Base-by-base conservation (phyloP, 1,140 invertebrate species). In the Stegodyphus mimosarum region DNA sequence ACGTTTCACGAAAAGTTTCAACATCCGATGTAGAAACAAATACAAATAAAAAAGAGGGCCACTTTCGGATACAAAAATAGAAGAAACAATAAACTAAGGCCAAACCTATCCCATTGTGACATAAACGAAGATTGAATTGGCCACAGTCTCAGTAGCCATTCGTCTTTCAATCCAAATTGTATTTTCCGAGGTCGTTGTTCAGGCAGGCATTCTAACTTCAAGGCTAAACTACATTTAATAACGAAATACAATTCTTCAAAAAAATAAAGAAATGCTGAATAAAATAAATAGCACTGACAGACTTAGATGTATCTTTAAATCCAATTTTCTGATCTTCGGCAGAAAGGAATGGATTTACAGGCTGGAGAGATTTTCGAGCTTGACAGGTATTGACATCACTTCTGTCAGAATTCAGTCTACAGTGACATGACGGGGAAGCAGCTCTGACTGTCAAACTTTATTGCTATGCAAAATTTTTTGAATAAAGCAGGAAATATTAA, bases 161-260 rank as follows among this genome's bases (percentile, higher is more conserved):
- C 73, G 73, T 75, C 73, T 75, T 69, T 75, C 71, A 10, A 10
- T 48, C n/a, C 53, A 52, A 48, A 75, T 75, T 75, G 73, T 63
- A 18, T 69, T 69, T 69, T 2, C 6, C 15, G 18, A 10, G 53
- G 18, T 3, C 18, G 15, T 18, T 75, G 13, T 60, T 33, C 33
- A 52, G 6, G 6, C 9, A 63, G 53, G 73, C 55, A 17, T 60
- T 69, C 52, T 52, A 72, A 64, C 55, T 52, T 33, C 1, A 33
- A 33, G 33, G 33, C 33, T 33, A 33, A 33, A 75, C 73, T 63
- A 53, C 73, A 75, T 75, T 75, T 75, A 75, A 75, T 51, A 60
- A 49, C 11, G 33, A 15, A n/a, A 17, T 7, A 18, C 11, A 60
- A 33, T 3, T 33, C 33, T 33, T 33, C 33, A 63, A 55, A 17